A percentile compares a stretch with the other conserved stretches of the same genome.
Evolutionary conservation across 2,113 vertebrate genomes (phyloP).

Genomic region (Struthidea cinerea): DNA sequence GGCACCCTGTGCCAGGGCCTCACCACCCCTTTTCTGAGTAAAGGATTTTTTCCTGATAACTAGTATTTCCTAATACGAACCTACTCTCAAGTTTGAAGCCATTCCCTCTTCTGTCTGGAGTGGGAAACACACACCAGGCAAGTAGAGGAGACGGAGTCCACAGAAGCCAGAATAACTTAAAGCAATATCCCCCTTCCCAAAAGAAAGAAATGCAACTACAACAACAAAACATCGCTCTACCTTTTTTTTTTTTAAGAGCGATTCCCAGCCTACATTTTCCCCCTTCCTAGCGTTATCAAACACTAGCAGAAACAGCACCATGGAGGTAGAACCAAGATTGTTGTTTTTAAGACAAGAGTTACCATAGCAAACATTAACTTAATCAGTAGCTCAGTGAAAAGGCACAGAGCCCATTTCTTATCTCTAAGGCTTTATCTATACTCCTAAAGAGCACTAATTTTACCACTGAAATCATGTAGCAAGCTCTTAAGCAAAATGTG

Average conservation of each 20-base stretch:
- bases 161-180: not conserved
- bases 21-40: rapidly evolving
- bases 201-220: not conserved
- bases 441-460: not conserved
- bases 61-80: not conserved
- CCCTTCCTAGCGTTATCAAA: not conserved
- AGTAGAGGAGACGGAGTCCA: not conserved
- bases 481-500: not conserved
- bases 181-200: not conserved
- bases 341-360: not conserved
- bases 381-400: not conserved
- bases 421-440: not conserved
- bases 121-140: not conserved
- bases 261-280: not conserved
- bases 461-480: not conserved
- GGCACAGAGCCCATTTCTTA: not conserved
- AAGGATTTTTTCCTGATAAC: not conserved
- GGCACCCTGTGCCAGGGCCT: not conserved
- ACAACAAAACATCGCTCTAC: not conserved
- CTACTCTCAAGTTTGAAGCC: not conserved
- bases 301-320: not conserved
- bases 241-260: not conserved
- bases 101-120: not conserved
- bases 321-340: not conserved
- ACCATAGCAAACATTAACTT: not conserved